These are phyloP conservation scores for Octopus sinensis DNA, from an alignment of 1,140 invertebrate species.

Conservation along the genomic window DNA sequence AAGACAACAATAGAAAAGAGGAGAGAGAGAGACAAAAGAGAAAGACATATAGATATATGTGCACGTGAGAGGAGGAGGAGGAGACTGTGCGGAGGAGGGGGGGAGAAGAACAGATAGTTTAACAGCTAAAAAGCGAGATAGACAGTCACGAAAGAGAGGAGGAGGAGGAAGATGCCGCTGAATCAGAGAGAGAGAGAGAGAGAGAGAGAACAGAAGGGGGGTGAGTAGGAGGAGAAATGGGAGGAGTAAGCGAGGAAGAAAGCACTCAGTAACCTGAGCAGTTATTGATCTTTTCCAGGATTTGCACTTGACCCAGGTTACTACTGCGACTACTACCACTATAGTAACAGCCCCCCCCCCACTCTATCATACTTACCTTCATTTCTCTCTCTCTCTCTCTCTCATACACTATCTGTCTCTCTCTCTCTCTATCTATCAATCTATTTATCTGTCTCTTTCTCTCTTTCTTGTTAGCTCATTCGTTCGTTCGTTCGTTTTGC, in stretches of 20 bases:
- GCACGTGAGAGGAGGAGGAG: neutral
- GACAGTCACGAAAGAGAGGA: neutral
- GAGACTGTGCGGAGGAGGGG: neutral
- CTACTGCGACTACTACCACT: neutral
- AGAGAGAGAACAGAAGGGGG: neutral
- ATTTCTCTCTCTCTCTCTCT: no score
- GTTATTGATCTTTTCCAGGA: neutral
- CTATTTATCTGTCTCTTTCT: no score
- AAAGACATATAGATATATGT: neutral
- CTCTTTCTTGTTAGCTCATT: no score
- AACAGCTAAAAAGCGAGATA: neutral
- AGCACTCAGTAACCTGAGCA: neutral
- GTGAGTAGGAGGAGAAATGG: neutral
- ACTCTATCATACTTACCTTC: no score
- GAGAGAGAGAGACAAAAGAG: neutral
- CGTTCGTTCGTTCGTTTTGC: no score
- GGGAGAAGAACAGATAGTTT: neutral
- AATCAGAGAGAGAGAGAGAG: neutral
- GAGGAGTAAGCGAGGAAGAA: neutral
- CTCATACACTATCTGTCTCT: no score
- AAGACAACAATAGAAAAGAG: neutral
- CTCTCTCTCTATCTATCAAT: no score
- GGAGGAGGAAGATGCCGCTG: neutral
- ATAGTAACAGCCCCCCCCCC: neutral
- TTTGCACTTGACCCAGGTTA: conserved; percentile 7